Base-by-base conservation (phyloP, 2,113 vertebrate species). In the Origma solitaria region DNA sequence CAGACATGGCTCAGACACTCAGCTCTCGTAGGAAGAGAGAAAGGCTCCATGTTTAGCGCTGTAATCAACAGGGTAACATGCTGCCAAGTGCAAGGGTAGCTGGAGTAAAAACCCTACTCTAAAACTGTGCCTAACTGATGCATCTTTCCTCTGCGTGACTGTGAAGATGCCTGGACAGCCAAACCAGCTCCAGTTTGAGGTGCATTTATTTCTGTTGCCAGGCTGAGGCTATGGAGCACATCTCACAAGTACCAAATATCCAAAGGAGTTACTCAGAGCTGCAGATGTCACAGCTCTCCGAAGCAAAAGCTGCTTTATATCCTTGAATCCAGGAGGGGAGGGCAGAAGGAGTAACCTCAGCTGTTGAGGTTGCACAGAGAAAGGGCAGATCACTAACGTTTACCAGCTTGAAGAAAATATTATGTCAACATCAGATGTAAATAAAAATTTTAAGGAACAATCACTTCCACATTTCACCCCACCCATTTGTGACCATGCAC, bases 341-440 rank as follows among this genome's bases (percentile, higher is more conserved):
- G 58, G 65, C 35, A 64, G 58, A 61, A 50, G 72, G 50, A 65
- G 10, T 8, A 82, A 49, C 38, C 62, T 61, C 90, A 76, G 72
- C 49, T 89, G 75, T 45, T 38, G 33, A 3, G 54, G 30, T 47
- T 62, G 76, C 72, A 45, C 57, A 72, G 47, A 66, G 68, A 42
- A 85, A 88, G 68, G 69, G 33, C 24, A 82, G 16, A 61, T 57
- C 65, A 81, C 64, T 87, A 71, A 64, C 64, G 57, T 72, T 73
- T 57, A 42, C 78, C 95, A 94, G 77, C n/a, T 76, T 73, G 47
- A 90, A 95, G 69, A 93, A 90, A 93, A 90, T 51, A 82, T 53
- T 95, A 66, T 64, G 86, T 82, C 95, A 93, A 71, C 78, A 78
- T 15, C 47, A 87, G 65, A 95, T 22, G 50, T 60, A 95, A 97